Percentiles rank a stretch among this genome's conserved stretches.
Conservation (phyloP, 2,888 invertebrate genomes). For the Drosophila hamatofila region DNA sequence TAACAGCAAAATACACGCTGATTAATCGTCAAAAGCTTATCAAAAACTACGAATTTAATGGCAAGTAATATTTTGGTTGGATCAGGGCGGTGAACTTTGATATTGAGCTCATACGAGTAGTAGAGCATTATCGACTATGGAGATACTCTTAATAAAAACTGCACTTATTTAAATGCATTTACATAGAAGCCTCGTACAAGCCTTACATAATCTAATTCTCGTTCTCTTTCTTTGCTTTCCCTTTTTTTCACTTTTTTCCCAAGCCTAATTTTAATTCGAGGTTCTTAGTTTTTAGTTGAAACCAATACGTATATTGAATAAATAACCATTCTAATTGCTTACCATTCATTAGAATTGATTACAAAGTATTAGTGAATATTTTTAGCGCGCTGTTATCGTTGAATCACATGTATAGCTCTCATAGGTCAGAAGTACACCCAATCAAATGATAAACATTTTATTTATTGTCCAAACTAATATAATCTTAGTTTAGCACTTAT, state of each 20-base stretch:
- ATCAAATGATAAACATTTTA: not conserved
- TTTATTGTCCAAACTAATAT: not conserved
- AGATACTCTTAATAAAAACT: not conserved
- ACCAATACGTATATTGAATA: not conserved
- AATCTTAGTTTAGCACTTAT: not conserved
- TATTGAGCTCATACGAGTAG: conserved; percentile 32
- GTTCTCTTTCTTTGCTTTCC: not conserved
- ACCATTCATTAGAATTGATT: too few species aligned
- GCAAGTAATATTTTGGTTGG: conserved; percentile 27
- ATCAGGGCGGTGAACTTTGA: conserved; percentile 58
- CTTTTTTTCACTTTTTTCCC: not conserved
- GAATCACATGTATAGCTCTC: not conserved
- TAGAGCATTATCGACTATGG: not conserved
- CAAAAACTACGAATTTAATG: conserved; percentile 23
- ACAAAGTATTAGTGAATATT: not conserved
- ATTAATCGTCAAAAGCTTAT: conserved; percentile 31
- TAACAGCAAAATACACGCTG: not conserved
- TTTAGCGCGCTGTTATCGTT: not conserved
- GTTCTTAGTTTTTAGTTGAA: not conserved
- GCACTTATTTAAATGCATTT: not conserved
- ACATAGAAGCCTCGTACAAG: too few species aligned
- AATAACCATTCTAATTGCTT: not conserved
- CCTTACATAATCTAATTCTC: not conserved
- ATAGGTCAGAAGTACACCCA: not conserved
- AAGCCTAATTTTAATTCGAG: not conserved